Base-by-base conservation (phyloP, 2,797 vertebrate genomes). In the Adrianichthys oophorus region DNA sequence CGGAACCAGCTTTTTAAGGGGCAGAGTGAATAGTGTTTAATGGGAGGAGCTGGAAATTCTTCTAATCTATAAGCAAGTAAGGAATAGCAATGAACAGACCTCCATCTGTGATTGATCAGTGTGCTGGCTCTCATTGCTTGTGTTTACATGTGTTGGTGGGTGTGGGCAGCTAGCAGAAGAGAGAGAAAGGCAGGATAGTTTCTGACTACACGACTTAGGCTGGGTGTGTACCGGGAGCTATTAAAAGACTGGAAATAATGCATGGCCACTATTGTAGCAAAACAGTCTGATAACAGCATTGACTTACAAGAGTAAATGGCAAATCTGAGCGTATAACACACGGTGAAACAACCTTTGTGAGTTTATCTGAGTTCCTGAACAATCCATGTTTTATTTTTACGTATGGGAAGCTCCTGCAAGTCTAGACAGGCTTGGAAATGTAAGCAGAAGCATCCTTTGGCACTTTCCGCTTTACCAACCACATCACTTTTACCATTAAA, bases 191-290 rank as follows among this genome's bases (percentile, higher is more conserved):
- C 59, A 78, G 48, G 60, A 76, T 61, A 68, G 59, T 40, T 46
- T 80, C 74, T 88, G 84, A 89, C 91, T 91, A 79, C 75, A 90
- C 80, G 76, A 74, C 68, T 78, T 79, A 59, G 64, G 70, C 51
- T 83, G 78, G 86, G 85, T 62, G 87, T 90, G 84, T 91, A 68
- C 77, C 70, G 65, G 47, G 79, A 71, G 87, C 90, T 96, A 95
- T 92, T 94, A 95, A 95, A 94, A 94, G 93, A 79, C 80, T 90
- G 87, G 89, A 84, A 85, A 70, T 46, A 67, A 84, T 91, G 78
- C 63, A 63, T 40, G 42, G 53, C 3, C 87, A 82, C 91, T 72
- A 92, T 94, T 92, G 80, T 86, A 78, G 80, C 68, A 72, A 63
- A 85, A 63, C 74, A 46, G 59, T 67, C 71, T 78, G 83, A 91